phyloP scores from a whole-genome alignment of 2,113 vertebrate genomes.

The Thermophis baileyi region DNA sequence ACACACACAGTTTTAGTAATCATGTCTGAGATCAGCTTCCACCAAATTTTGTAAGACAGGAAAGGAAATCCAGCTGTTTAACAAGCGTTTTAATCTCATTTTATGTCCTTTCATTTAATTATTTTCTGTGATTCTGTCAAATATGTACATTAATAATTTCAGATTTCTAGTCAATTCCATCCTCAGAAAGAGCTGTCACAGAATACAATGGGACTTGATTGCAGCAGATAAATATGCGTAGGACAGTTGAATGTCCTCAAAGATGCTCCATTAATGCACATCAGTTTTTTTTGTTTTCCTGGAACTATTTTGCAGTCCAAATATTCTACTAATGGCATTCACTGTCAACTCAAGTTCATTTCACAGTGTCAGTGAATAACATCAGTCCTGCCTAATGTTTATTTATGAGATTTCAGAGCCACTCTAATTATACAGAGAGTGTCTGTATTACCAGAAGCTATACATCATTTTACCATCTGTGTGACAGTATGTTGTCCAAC shows the following conservation, averaged over 20 bases:
- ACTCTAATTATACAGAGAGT: neutral
- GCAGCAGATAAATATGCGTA: neutral
- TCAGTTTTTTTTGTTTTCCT: neutral
- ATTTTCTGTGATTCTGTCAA: neutral
- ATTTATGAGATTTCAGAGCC: constrained; percentile 11
- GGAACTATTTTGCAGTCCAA: neutral
- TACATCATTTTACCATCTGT: constrained; percentile 1
- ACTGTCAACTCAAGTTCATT: constrained; percentile 19
- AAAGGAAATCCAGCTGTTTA: neutral
- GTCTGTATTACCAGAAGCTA: constrained; percentile 13
- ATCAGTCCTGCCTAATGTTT: constrained; percentile 1
- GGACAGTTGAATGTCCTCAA: neutral
- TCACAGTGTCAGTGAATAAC: constrained; percentile 2
- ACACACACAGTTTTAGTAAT: neutral
- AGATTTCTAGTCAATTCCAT: neutral
- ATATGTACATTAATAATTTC: neutral
- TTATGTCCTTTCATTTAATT: neutral
- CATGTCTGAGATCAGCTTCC: neutral
- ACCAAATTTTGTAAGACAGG: neutral
- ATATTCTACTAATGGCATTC: neutral
- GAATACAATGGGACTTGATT: neutral
- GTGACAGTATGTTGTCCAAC: neutral
- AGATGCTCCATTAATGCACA: neutral
- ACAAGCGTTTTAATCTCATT: neutral
- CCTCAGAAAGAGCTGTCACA: neutral